Conservation (phyloP, 2,113 vertebrate genomes). For the Aegotheles bennettii region DNA sequence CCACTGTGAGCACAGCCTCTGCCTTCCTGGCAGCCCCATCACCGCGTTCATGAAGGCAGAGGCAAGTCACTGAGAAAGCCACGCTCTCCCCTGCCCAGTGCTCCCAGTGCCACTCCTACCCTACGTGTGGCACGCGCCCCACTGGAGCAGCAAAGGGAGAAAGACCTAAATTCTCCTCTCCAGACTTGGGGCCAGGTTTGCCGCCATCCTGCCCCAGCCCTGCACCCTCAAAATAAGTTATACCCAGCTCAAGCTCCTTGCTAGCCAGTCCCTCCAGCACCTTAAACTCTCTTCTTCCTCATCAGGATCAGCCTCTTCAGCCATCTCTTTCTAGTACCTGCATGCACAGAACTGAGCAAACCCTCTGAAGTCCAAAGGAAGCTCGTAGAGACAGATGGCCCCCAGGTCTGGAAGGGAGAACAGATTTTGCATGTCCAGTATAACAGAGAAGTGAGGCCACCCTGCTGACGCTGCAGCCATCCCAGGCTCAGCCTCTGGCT, state of each 20-base stretch:
- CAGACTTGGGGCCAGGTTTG: background rate
- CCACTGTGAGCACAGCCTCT: background rate
- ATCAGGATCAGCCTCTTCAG: background rate
- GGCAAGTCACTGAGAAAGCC: background rate
- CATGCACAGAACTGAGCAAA: background rate
- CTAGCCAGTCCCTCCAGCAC: background rate
- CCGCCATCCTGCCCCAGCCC: background rate
- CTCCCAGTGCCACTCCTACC: background rate
- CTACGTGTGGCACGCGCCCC: accelerated
- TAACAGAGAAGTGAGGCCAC: background rate
- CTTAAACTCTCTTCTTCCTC: background rate
- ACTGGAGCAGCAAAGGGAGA: background rate
- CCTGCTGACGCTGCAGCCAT: background rate
- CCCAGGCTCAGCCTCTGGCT: background rate
- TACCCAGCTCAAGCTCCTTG: background rate
- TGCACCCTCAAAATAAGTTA: background rate
- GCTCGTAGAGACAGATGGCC: background rate
- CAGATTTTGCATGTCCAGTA: background rate
- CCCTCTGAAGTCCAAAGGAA: background rate
- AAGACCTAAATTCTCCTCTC: background rate
- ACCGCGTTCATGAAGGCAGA: accelerated
- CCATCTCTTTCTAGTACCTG: background rate
- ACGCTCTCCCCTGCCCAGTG: background rate
- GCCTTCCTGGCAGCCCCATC: background rate
- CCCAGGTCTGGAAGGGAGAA: background rate